Evolutionary conservation across 2,797 vertebrate species (phyloP), one percentile per base, ranked within the genome.

Genomic region (Allobates femoralis): DNA sequence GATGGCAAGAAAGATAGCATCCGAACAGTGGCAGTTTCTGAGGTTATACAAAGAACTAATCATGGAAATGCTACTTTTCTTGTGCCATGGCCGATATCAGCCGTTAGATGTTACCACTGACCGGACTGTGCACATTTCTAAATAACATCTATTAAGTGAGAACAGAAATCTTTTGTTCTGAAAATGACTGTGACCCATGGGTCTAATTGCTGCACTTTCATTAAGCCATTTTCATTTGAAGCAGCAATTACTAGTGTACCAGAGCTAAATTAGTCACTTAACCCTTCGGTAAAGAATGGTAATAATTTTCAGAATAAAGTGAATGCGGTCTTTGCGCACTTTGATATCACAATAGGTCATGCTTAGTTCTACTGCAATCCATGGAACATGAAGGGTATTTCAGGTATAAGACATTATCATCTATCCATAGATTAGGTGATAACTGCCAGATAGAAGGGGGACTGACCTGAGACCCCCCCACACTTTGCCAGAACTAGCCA

Each of bases 161-260:
- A 50, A 74, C 41, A 74, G 71, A 26, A 12, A 46, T 74, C 71
- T 74, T 74, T 74, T 74, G 71, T 74, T 74, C 71, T 46, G 10
- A 50, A 41, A 14, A 26, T 2, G 12, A 26, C 26, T 26, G 15
- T 74, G 71, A 46, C 8, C 41, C 41, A n/a, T 16, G 37, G 41
- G 71, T 74, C 37, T n/a, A 74, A 26, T 74, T 26, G n/a, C 21
- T 23, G 23, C 14, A 50, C 46, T 74, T 74, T 50, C 23, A 50
- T 50, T 41, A 26, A 50, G 16, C n/a, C 71, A 50, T 74, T n/a
- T 74, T 74, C n/a, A 26, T 26, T 74, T 50, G 14, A 50, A 26
- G 71, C 12, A 21, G n/a, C 41, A 74, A 74, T 74, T 50, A 74
- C 67, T 11, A n/a, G 15, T n/a, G 71, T 50, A 74, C 23, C 41